Evolutionary conservation across 2,113 vertebrate species (phyloP).

Genomic region (Lagopus muta): DNA sequence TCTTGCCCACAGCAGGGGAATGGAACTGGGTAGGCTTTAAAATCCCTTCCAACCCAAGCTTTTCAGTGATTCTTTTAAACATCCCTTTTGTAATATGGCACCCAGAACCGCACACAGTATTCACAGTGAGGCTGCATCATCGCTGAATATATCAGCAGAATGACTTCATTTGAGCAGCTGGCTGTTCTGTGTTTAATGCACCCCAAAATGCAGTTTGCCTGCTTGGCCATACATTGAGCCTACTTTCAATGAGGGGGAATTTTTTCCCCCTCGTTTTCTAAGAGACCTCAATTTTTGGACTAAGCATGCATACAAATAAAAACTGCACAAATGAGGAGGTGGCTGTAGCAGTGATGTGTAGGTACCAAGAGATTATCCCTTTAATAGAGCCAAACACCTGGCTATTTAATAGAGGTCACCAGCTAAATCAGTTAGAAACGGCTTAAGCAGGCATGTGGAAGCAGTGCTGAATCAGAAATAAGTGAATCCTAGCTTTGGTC

Average conservation of each 20-base stretch:
- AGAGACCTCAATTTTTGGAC: background rate
- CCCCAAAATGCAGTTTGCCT: background rate
- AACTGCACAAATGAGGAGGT: background rate
- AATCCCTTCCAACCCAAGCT: too few relatives aligned
- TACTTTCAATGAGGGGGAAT: background rate
- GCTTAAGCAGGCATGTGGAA: constrained; percentile 39
- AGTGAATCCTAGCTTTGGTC: constrained; percentile 57
- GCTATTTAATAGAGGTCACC: constrained; percentile 56
- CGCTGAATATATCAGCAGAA: background rate
- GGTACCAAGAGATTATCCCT: constrained; percentile 39
- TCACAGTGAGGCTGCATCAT: background rate
- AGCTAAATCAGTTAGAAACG: constrained; percentile 36
- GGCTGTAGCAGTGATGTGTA: background rate
- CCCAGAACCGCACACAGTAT: background rate
- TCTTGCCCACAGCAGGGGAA: too few relatives aligned
- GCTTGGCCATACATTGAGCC: background rate
- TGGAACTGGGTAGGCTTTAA: too few relatives aligned
- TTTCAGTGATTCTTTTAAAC: too few relatives aligned
- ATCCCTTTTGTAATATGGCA: background rate
- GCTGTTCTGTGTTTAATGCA: background rate
- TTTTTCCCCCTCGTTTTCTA: background rate
- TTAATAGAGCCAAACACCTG: constrained; percentile 57
- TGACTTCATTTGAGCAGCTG: background rate
- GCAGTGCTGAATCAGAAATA: constrained; percentile 36
- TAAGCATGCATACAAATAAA: background rate